Evolutionary conservation across 2,797 vertebrate genomes (phyloP).

Genomic region (Petrocephalus sullivani): DNA sequence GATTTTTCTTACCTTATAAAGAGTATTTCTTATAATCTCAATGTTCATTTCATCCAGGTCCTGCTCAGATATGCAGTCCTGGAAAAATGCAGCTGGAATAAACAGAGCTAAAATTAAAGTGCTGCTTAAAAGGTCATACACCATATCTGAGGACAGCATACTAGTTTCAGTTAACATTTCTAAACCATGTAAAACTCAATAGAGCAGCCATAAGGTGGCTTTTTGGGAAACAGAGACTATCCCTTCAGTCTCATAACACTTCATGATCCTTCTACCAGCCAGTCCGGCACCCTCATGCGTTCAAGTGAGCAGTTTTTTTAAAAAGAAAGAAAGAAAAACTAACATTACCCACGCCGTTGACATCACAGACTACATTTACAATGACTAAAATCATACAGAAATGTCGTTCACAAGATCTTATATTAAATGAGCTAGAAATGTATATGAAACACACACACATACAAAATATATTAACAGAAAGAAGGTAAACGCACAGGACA

Average conservation of each 20-base stretch:
- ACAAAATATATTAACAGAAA: background rate
- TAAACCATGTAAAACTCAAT: background rate
- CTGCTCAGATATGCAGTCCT: conserved; percentile 98
- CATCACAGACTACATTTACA: background rate
- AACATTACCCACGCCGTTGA: background rate
- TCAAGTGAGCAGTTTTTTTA: background rate
- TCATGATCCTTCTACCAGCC: background rate
- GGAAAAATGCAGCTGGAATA: conserved; percentile 90
- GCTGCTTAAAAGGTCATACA: background rate
- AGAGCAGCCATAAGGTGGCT: background rate
- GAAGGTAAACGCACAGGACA: background rate
- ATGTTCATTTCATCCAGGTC: conserved; percentile 99
- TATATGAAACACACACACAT: background rate
- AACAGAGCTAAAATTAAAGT: background rate
- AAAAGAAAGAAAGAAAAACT: too few relatives aligned
- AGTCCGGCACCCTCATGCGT: background rate
- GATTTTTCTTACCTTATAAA: conserved; percentile 80
- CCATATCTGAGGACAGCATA: background rate
- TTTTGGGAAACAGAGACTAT: background rate
- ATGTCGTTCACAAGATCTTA: background rate
- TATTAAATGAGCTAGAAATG: background rate
- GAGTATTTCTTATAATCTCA: conserved; percentile 95
- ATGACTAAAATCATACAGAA: background rate
- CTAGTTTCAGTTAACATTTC: background rate
- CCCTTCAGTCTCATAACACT: background rate